A percentile compares a stretch with the other conserved stretches of the same genome.
Conservation (phyloP, 2,888 invertebrate genomes). For the Hymenopus coronatus region DNA sequence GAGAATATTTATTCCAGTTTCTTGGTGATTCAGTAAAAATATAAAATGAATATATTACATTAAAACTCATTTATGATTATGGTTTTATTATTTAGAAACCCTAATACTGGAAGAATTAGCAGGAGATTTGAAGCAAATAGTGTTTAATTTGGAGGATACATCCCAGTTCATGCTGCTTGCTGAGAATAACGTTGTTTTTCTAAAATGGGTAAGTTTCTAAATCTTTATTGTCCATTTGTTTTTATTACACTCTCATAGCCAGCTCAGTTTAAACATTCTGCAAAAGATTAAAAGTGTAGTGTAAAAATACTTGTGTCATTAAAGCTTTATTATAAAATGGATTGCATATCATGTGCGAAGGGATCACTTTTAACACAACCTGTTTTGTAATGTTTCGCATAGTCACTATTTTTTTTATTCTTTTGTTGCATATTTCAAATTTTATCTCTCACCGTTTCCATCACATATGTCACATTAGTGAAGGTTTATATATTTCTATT, state of each 20-base stretch:
- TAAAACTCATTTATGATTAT: background rate
- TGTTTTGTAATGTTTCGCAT: too few relatives aligned
- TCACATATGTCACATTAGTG: too few relatives aligned
- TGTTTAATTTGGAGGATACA: conserved; percentile 46
- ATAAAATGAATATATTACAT: too few relatives aligned
- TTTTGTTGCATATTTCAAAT: too few relatives aligned
- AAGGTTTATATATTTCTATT: too few relatives aligned
- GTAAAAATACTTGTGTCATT: background rate
- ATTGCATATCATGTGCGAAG: too few relatives aligned
- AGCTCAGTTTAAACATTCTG: background rate
- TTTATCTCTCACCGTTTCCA: too few relatives aligned
- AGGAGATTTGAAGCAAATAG: conserved; percentile 39
- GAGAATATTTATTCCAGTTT: too few relatives aligned
- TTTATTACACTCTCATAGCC: background rate
- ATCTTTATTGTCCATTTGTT: background rate
- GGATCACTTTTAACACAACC: too few relatives aligned
- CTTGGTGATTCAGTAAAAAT: too few relatives aligned
- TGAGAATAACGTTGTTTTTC: conserved; percentile 44
- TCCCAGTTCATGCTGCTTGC: conserved; percentile 49
- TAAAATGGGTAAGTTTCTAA: conserved; percentile 44
- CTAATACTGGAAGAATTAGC: background rate
- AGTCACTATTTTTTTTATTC: too few relatives aligned
- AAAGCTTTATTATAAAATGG: too few relatives aligned
- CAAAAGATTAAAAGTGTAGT: background rate
- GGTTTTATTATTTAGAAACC: background rate